Evolutionary conservation across 2,888 invertebrate species (phyloP).

Genomic region (Hyposoter didymator): DNA sequence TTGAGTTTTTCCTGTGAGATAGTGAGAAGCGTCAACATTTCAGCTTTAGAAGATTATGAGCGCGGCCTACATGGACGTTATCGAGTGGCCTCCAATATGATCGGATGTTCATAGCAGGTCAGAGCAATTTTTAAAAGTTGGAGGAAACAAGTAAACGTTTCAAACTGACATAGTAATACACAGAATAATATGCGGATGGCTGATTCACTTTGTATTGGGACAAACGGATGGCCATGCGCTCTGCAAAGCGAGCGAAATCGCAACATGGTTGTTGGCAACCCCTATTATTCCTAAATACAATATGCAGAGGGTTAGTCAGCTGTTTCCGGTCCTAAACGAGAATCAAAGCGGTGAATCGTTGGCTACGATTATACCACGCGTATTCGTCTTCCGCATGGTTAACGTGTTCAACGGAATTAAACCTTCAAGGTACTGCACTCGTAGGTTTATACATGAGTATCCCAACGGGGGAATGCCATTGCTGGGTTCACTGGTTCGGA

Average conservation of each 20-base stretch:
- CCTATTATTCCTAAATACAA: slow-evolving; percentile 31
- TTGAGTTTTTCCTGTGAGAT: background rate
- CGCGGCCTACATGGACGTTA: background rate
- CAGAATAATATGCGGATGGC: slow-evolving; percentile 10
- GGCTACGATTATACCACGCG: slow-evolving; percentile 38
- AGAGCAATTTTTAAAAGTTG: background rate
- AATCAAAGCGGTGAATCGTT: slow-evolving; percentile 47
- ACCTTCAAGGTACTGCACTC: slow-evolving; percentile 33
- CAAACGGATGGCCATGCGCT: slow-evolving; percentile 12
- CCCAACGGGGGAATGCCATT: background rate
- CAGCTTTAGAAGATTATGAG: background rate
- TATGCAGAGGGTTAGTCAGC: slow-evolving; percentile 23
- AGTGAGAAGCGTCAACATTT: background rate
- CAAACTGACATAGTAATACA: slow-evolving; percentile 17
- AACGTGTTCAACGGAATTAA: slow-evolving; percentile 43
- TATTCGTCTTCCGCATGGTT: slow-evolving; percentile 55
- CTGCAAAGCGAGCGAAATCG: slow-evolving; percentile 5
- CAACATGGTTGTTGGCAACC: background rate
- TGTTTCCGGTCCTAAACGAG: slow-evolving; percentile 54
- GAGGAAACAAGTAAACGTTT: background rate
- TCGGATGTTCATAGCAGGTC: background rate
- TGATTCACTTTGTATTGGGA: slow-evolving; percentile 39
- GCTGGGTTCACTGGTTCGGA: slow-evolving; percentile 18
- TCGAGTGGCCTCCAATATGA: background rate
- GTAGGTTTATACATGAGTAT: slow-evolving; percentile 22